Evolutionary conservation across 2,797 vertebrate species (phyloP), one percentile per base, ranked within the genome.

Genomic region (Trachurus trachurus): DNA sequence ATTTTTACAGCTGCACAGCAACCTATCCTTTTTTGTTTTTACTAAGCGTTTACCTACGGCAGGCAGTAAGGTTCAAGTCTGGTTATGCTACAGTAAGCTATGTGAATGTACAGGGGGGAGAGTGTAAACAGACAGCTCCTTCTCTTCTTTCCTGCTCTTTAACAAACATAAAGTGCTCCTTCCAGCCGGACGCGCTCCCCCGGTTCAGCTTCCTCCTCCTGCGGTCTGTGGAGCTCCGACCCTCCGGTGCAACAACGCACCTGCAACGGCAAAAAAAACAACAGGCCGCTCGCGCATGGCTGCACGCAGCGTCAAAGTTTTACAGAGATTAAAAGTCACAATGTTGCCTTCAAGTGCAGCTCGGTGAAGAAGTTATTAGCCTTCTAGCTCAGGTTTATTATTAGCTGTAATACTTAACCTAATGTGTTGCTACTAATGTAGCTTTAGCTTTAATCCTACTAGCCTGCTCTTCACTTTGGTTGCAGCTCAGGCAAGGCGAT

Each of bases 241-340:
- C 11, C 40, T 42, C 40, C 9, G 39, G 47, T 26, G 34, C 2
- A 4, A 19, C 66, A 70, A 26, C 26, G 26, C 49, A 78, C 76
- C 82, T 87, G 82, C 50, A 74, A 16, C 9, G 9, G 65, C 44
- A 66, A 2, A 9, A 40, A 26, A 26, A 26, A 26, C 19, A 39
- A n/a, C 9, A 19, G 7, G 1, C 1, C 2, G 17, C 21, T 7
- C 11, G 6, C 26, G 1, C 1, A 1, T 34, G 21, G 11, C 17
- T 22, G 4, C 31, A 17, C 31, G 4, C 6, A 22, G 37, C 49
- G 6, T 26, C 26, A 26, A 26, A 26, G 26, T 26, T 26, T 26
- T 26, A 26, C 26, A 26, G 26, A 26, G 26, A 26, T 26, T n/a
- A n/a, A 26, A 67, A 62, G 62, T 56, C 79, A 63, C 16, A 10